Conservation (phyloP, 2,113 vertebrate genomes). For the Antennarius striatus region DNA sequence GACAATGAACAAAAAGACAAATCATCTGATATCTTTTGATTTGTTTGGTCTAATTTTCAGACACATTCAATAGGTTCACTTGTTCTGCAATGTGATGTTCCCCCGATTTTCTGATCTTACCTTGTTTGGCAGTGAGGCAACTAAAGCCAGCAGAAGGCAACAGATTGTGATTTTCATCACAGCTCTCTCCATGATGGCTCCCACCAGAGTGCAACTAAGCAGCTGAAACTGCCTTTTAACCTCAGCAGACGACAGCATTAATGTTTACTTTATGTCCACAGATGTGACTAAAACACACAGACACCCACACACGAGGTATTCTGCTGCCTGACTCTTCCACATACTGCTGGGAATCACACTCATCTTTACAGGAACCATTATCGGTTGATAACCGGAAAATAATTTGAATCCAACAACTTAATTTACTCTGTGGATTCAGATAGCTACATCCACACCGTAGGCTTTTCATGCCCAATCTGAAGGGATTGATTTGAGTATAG, state of each 20-base stretch:
- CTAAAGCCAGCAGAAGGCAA: slow-evolving; percentile 55
- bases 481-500: not conserved
- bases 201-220: slow-evolving; percentile 15
- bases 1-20: not conserved
- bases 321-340: not conserved
- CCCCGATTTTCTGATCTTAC: slow-evolving; percentile 33
- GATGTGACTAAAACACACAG: not conserved
- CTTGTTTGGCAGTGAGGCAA: slow-evolving; percentile 46
- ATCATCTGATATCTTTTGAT: not conserved
- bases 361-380: not conserved
- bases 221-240: slow-evolving; percentile 34
- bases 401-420: not conserved
- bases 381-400: not conserved
- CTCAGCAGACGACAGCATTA: not conserved
- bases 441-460: not conserved
- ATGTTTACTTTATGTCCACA: not conserved
- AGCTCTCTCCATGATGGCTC: slow-evolving; percentile 48
- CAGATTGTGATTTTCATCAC: slow-evolving; percentile 38
- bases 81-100: not conserved
- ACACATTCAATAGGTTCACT: not conserved
- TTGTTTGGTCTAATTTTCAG: no score
- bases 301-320: not conserved
- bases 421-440: not conserved
- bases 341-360: not conserved
- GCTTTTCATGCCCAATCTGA: not conserved